Evolutionary conservation across 2,888 invertebrate species (phyloP), one percentile per base, ranked within the genome.

Genomic region (Colletes collaris): DNA sequence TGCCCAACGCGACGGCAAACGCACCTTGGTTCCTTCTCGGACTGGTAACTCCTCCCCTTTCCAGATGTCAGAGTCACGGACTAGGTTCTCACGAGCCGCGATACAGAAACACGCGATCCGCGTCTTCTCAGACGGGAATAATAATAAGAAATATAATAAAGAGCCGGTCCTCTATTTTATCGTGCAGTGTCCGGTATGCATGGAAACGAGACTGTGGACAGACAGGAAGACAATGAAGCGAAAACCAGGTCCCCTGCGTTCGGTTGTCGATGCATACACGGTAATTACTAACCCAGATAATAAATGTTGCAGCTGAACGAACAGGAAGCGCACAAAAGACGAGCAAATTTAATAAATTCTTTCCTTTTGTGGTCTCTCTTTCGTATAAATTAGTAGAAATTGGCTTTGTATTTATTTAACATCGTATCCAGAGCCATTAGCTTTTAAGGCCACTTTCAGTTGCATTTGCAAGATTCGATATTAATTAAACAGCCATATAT

Each of bases 251-350:
- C 63, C 79, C 79, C 82, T 8, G 44, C 10, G 44, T 46, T 46
- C 76, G 65, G 76, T 82, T 72, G 65, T 77, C 68, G 74, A 64
- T 66, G 69, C 75, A 53, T 52, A 46, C 71, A 65, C 73, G 63
- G 75, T 81, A 73, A 83, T 83, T 83, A 81, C 70, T 81, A 84
- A 83, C 81, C 83, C 71, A 81, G 83, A 83, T 83, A 71, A 78
- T 56, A 69, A 71, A 58, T 55, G 76, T 73, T 65, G 70, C 52
- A 44, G 46, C 55, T 46, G 52, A 56, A 67, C 67, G 58, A 71
- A 68, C 73, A 76, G 72, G 69, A 76, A 64, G 71, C 56, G 46
- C n/a, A 50, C 13, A 60, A 46, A 52, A 50, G 8, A 53, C 44
- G 37, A 16, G 55, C 7, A 27, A 52, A 59, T 76, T 63, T 16